Conservation (phyloP, 2,113 vertebrate genomes). For the Sylvilagus bachmani region DNA sequence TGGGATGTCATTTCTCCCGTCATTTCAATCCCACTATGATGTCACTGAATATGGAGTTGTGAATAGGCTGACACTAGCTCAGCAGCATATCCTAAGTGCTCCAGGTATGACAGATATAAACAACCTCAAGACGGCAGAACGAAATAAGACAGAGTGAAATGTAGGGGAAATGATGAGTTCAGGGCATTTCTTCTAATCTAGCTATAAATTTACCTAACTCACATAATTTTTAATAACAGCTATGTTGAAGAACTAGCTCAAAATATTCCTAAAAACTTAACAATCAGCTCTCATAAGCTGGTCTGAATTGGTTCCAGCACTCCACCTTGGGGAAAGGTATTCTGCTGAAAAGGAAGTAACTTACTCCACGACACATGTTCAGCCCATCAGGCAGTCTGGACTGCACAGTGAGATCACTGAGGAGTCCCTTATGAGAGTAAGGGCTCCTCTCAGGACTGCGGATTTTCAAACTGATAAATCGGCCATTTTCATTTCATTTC, state of each 20-base stretch:
- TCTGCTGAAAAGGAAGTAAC: slow-evolving; percentile 29
- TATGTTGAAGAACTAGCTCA: slow-evolving; percentile 17
- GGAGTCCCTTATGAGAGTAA: too few relatives aligned
- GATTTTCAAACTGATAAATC: too few relatives aligned
- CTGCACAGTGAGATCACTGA: too few relatives aligned
- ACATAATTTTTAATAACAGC: neutral
- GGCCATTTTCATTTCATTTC: too few relatives aligned
- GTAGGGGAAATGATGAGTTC: neutral
- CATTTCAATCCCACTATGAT: fast-evolving
- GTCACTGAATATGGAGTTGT: fast-evolving
- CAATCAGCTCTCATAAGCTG: neutral
- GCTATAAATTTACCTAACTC: neutral
- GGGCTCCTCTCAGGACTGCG: too few relatives aligned
- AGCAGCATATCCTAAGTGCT: fast-evolving
- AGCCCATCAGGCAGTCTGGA: too few relatives aligned
- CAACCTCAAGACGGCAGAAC: neutral
- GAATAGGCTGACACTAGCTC: neutral
- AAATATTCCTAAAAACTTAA: neutral
- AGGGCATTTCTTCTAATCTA: neutral
- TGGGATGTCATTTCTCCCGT: neutral
- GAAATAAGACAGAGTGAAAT: neutral
- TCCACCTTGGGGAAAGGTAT: neutral
- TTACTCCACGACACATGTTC: too few relatives aligned
- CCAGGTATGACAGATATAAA: fast-evolving
- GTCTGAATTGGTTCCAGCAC: neutral